Conservation (phyloP, 2,113 vertebrate genomes). For the Pteropus alecto region DNA sequence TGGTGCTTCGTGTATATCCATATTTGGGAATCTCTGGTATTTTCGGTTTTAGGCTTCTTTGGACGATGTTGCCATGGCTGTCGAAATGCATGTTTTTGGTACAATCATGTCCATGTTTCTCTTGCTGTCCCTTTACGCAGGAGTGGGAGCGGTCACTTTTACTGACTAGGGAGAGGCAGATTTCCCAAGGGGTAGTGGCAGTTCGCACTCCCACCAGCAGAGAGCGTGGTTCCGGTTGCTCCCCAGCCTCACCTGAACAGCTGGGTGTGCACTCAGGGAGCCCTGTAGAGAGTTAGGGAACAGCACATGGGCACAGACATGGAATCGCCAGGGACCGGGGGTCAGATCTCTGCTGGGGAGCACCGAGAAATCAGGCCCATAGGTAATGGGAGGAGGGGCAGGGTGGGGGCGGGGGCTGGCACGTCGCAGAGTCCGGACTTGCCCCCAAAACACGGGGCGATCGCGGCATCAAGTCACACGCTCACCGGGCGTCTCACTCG, state of each 20-base stretch:
- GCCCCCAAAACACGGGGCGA: not conserved
- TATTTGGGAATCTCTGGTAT: too few relatives aligned
- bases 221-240: too few relatives aligned
- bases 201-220: not conserved
- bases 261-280: not conserved
- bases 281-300: accelerated
- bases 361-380: not conserved
- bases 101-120: not conserved
- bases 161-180: accelerated
- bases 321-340: not conserved
- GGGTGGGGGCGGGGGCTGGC: not conserved
- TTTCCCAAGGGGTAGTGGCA: not conserved
- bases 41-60: not conserved
- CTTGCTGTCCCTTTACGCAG: not conserved
- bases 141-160: not conserved
- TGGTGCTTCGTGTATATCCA: not conserved
- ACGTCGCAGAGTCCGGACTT: not conserved
- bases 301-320: accelerated
- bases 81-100: not conserved
- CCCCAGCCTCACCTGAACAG: not conserved
- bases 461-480: accelerated
- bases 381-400: not conserved
- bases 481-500: accelerated
- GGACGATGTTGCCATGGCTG: accelerated
- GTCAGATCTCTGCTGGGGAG: too few relatives aligned